Base-by-base conservation (phyloP, 2,888 invertebrate genomes). In the Syritta pipiens region DNA sequence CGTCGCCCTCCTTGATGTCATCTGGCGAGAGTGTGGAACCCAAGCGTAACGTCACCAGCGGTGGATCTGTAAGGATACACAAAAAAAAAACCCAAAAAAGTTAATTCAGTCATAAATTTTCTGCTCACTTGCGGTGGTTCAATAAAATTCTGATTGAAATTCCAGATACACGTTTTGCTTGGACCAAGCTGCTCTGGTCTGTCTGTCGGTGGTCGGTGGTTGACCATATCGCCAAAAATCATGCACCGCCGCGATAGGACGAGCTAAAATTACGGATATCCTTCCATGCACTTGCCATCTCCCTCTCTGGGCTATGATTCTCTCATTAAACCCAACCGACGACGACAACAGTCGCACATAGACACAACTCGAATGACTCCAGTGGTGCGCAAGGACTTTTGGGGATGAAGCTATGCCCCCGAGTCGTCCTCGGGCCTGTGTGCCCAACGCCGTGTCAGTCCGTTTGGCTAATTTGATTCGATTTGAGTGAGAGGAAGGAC, bases 1-100 rank as follows among this genome's bases (percentile, higher is more conserved):
- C 96, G 86, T 96, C 96, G 55, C 96, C 96, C 89, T 96, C 96
- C 89, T 96, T 96, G 90, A 96, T 96, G 90, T 96, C 96, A 82
- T 94, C 93, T 68, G 95, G 93, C 84, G 94, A 94, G 83, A 96
- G 90, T 69, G 96, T 96, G 86, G 95, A 94, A 85, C 96, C 96
- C 83, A 96, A 91, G 76, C 93, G 91, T 83, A 96, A 89, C 60
- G 93, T 92, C 81, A 96, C 95, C 86, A 95, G 93, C 48, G 96
- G 96, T 9, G 96, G 94, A 90, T 96, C 96, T 96, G 91, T 19
- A 89, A 90, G 86, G 84, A 87, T 85, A 85, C 19, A 53, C 20
- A 44, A 40, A 42, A 2, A 48, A 44, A 35, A 22, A 37, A 44
- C 14, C 17, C 26, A 2, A 22, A 44, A 59, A 30, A 12, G 19